Conservation (phyloP, 1,140 invertebrate genomes). For the Heliconius melpomene region DNA sequence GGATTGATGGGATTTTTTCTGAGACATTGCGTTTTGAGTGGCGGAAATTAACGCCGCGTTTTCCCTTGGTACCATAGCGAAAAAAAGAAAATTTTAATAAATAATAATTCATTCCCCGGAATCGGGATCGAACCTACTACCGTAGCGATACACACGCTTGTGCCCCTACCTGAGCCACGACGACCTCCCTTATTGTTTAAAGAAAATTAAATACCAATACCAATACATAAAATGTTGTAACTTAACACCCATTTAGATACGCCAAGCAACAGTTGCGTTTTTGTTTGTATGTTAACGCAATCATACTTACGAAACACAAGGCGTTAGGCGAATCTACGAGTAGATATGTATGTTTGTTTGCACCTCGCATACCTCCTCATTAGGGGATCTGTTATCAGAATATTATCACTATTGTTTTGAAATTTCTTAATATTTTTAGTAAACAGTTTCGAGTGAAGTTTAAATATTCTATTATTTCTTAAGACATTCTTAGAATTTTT, state of each 20-base stretch:
- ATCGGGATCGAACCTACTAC: too few species aligned
- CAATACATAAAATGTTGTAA: conserved; percentile 11
- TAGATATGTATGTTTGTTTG: conserved; percentile 40
- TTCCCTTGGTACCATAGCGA: too few species aligned
- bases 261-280: conserved; percentile 49
- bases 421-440: not conserved
- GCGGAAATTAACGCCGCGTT: too few species aligned
- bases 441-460: not conserved
- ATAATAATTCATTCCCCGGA: too few species aligned
- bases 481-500: not conserved
- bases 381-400: conserved; percentile 45
- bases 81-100: too few species aligned
- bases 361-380: conserved; percentile 43
- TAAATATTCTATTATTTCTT: not conserved
- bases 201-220: not conserved
- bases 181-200: not conserved
- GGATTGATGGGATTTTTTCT: too few species aligned
- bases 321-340: conserved; percentile 43
- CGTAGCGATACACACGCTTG: not conserved
- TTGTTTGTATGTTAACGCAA: conserved; percentile 64
- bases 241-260: conserved; percentile 38
- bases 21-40: too few species aligned
- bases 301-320: conserved; percentile 59
- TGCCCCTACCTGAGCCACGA: too few species aligned
- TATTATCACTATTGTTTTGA: conserved; percentile 24